Conservation (phyloP, 2,797 vertebrate genomes). For the Rhinoraja longicauda region DNA sequence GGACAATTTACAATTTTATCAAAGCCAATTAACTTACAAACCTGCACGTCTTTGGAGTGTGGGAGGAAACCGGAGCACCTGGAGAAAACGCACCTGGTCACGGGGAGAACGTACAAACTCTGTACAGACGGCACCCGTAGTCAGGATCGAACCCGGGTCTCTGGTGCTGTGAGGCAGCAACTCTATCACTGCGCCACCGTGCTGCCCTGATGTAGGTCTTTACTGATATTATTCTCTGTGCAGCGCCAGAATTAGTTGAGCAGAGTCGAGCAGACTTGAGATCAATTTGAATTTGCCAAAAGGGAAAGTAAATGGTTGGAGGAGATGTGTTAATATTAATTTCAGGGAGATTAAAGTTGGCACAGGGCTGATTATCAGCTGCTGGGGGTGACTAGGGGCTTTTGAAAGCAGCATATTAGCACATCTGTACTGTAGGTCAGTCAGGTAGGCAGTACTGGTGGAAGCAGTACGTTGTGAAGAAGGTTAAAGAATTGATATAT, state of each 20-base stretch:
- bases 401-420: background rate
- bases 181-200: too few relatives aligned
- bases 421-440: background rate
- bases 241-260: background rate
- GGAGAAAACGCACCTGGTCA: too few relatives aligned
- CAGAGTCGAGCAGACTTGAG: background rate
- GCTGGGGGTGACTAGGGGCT: background rate
- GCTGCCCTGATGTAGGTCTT: too few relatives aligned
- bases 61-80: too few relatives aligned
- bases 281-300: conserved; percentile 32
- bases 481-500: background rate
- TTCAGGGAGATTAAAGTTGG: background rate
- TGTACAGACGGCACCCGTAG: too few relatives aligned
- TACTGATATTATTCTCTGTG: background rate
- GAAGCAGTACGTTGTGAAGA: conserved; percentile 14
- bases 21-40: too few relatives aligned
- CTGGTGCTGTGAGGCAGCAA: too few relatives aligned
- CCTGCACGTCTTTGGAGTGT: too few relatives aligned
- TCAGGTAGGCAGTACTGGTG: background rate
- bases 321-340: conserved; percentile 25
- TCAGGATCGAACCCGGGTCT: too few relatives aligned
- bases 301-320: conserved; percentile 3
- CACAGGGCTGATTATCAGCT: background rate
- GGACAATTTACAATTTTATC: too few relatives aligned
- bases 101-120: too few relatives aligned